phyloP scores from a whole-genome alignment of 2,113 vertebrate species.

The Castor canadensis region DNA sequence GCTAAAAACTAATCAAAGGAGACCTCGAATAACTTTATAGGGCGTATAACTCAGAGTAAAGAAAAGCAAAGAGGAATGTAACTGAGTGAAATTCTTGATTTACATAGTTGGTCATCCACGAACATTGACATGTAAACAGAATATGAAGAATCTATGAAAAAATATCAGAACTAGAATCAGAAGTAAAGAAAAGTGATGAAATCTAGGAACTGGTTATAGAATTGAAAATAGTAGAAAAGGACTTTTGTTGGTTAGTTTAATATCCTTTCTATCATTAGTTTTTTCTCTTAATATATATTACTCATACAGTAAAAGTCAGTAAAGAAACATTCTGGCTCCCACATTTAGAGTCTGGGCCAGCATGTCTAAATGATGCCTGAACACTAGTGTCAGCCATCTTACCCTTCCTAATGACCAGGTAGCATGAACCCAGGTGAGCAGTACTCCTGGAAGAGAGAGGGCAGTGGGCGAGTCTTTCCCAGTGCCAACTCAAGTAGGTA shows the following conservation, averaged over 20 bases:
- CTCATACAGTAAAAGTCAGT: background rate
- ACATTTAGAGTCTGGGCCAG: too few species aligned
- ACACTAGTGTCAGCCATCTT: background rate
- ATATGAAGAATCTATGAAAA: background rate
- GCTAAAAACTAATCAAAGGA: background rate
- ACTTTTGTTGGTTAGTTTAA: background rate
- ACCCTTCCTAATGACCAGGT: fast-evolving
- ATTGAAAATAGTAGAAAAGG: fast-evolving
- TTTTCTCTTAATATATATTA: background rate
- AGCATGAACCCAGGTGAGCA: fast-evolving
- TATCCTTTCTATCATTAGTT: background rate
- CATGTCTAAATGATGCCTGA: fast-evolving
- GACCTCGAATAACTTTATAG: background rate
- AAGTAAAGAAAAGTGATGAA: too few species aligned
- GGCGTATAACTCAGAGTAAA: background rate
- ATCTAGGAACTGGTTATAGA: fast-evolving
- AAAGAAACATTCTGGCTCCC: background rate
- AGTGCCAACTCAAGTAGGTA: fast-evolving
- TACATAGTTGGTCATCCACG: fast-evolving
- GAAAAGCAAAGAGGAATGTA: background rate
- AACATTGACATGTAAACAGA: fast-evolving
- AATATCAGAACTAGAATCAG: background rate
- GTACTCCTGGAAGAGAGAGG: fast-evolving
- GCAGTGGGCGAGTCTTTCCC: background rate
- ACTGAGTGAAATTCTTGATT: background rate